Conservation (phyloP, 2,797 vertebrate species). For the Premnoplex brunnescens region DNA sequence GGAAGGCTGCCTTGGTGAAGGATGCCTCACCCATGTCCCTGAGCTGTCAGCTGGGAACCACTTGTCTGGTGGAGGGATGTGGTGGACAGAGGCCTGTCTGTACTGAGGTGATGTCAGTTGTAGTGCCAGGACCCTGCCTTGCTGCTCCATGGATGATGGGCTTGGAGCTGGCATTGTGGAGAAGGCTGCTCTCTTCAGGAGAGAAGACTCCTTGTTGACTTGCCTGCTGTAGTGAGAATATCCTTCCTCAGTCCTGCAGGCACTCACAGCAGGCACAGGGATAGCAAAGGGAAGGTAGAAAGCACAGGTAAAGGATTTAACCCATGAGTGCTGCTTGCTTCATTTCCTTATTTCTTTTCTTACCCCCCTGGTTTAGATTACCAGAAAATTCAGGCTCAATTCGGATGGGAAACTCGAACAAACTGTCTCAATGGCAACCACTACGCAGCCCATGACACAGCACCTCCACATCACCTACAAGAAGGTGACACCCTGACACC, state of each 20-base stretch:
- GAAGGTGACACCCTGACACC: conserved; percentile 75
- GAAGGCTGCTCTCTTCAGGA: not conserved
- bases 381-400: conserved; percentile 87
- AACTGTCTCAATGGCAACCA: conserved; percentile 93
- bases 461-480: conserved; percentile 91
- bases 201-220: not conserved
- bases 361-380: conserved; percentile 75
- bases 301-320: not conserved
- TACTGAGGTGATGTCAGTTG: not conserved
- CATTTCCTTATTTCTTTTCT: not conserved
- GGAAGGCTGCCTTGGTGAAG: not conserved
- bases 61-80: not conserved
- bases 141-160: not conserved
- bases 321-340: not conserved
- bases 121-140: not conserved
- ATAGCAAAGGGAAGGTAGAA: not conserved
- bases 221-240: rapidly evolving
- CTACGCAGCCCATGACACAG: conserved; percentile 87
- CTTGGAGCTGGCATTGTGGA: not conserved
- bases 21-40: not conserved
- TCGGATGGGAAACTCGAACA: conserved; percentile 92
- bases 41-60: rapidly evolving
- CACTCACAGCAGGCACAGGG: not conserved
- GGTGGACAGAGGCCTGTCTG: not conserved
- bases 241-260: not conserved